Base-by-base conservation (phyloP, 2,797 vertebrate genomes). In the Falco peregrinus region DNA sequence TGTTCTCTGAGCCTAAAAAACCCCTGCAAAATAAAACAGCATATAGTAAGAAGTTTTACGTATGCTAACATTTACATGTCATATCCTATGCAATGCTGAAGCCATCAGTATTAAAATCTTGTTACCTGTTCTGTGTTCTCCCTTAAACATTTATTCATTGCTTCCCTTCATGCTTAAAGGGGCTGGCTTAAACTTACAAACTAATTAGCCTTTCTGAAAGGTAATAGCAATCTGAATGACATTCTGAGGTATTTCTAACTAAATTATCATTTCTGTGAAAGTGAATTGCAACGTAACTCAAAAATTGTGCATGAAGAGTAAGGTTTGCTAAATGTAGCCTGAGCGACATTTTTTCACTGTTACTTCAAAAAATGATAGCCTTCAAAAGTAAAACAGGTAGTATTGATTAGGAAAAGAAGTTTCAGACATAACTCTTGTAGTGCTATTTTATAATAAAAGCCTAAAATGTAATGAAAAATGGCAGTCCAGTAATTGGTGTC, bases 161-260 rank as follows among this genome's bases (percentile, higher is more conserved):
- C 69, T 79, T 57, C 54, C 54, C 74, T 18, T 89, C 33, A 22
- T 57, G 35, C 47, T 85, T 84, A 71, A 83, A 41, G 39, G 21
- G 33, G 5, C 79, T 95, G 63, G 11, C 51, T 73, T 88, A 90
- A 76, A 68, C 47, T 86, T 91, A 45, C 3, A 4, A 69, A 78
- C 21, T 48, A 90, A 54, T 88, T 94, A 87, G 39, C 35, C 53
- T 95, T 95, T 97, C 79, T 86, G 90, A 69, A 89, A 47, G 25
- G 25, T 78, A 61, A 20, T 26, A 85, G 47, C 67, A 71, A 22
- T 78, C 61, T 92, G 69, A 93, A 31, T 94, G 85, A 41, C 45
- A 41, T 78, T 92, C 51, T 47, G 63, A 29, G 77, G 67, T 91
- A 29, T 76, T 88, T 76, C 71, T 84, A 70, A 57, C 48, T 76